A percentile compares a stretch with the other conserved stretches of the same genome.
phyloP scores from a whole-genome alignment of 2,888 invertebrate genomes.

The Spodoptera exigua region DNA sequence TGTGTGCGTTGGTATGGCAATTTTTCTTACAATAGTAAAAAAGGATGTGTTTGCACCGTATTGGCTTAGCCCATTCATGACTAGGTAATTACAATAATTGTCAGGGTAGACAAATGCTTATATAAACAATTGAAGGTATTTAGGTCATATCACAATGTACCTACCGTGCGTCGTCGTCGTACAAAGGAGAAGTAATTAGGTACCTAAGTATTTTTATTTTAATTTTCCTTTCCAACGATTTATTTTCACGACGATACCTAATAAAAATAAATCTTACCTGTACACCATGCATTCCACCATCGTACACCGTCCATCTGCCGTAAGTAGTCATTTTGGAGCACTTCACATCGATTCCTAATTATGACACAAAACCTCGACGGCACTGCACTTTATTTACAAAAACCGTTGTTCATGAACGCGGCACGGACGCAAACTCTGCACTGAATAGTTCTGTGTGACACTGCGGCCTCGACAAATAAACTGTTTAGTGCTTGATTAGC shows the following conservation, averaged over 20 bases:
- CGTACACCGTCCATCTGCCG: conserved; percentile 81
- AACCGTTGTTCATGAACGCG: conserved; percentile 56
- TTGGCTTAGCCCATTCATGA: too few species aligned
- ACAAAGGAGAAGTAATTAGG: neutral
- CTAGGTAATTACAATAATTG: too few species aligned
- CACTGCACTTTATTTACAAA: conserved; percentile 31
- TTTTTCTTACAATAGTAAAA: too few species aligned
- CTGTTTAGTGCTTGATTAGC: conserved; percentile 88
- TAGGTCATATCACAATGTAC: too few species aligned
- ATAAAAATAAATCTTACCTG: conserved; percentile 70
- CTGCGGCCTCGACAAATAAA: conserved; percentile 75
- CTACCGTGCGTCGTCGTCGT: too few species aligned
- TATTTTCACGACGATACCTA: neutral
- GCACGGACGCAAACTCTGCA: conserved; percentile 67
- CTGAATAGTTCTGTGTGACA: conserved; percentile 70
- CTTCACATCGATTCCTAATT: conserved; percentile 42
- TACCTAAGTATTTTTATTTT: neutral
- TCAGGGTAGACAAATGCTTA: too few species aligned
- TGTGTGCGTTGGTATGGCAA: too few species aligned
- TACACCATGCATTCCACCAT: conserved; percentile 76
- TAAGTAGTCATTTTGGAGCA: conserved; percentile 72
- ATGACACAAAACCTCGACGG: conserved; percentile 40
- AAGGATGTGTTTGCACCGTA: too few species aligned
- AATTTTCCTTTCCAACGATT: neutral
- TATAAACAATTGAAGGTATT: too few species aligned